phyloP scores from a whole-genome alignment of 2,888 invertebrate species.

The Meliscaeva auricollis region DNA sequence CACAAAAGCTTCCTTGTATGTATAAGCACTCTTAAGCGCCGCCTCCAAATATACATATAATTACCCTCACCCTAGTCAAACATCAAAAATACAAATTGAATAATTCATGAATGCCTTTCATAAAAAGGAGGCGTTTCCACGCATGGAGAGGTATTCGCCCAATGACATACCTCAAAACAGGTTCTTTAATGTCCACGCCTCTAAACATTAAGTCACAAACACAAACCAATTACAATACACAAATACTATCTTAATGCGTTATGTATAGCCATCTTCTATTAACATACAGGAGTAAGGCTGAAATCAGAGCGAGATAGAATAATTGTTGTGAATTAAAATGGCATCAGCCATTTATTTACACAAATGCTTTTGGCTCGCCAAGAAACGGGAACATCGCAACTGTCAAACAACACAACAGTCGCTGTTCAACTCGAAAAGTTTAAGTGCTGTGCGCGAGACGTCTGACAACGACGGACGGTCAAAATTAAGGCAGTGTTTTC shows the following conservation, averaged over 20 bases:
- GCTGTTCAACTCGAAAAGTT: constrained; percentile 73
- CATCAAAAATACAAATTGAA: constrained; percentile 33
- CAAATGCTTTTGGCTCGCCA: constrained; percentile 53
- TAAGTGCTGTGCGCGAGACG: constrained; percentile 71
- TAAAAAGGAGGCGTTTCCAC: constrained; percentile 43
- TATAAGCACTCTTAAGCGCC: constrained; percentile 13
- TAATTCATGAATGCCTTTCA: constrained; percentile 59
- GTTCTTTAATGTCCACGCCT: constrained; percentile 57
- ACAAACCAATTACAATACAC: not conserved
- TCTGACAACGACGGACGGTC: constrained; percentile 35
- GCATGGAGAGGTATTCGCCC: constrained; percentile 32
- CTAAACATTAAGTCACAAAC: constrained; percentile 23
- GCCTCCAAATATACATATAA: constrained; percentile 36
- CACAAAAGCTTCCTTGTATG: constrained; percentile 56
- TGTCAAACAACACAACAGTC: constrained; percentile 70
- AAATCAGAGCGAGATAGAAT: constrained; percentile 3
- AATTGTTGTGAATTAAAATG: constrained; percentile 59
- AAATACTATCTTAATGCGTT: constrained; percentile 6
- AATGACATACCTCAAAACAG: constrained; percentile 56
- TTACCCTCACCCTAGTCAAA: constrained; percentile 38
- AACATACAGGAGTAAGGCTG: not conserved
- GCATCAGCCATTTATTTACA: constrained; percentile 71
- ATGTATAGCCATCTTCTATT: constrained; percentile 10
- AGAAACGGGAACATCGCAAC: constrained; percentile 68
- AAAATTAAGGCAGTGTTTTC: constrained; percentile 42